A percentile compares a stretch with the other conserved stretches of the same genome.
phyloP scores from a whole-genome alignment of 2,113 vertebrate genomes.

The Geothlypis trichas region DNA sequence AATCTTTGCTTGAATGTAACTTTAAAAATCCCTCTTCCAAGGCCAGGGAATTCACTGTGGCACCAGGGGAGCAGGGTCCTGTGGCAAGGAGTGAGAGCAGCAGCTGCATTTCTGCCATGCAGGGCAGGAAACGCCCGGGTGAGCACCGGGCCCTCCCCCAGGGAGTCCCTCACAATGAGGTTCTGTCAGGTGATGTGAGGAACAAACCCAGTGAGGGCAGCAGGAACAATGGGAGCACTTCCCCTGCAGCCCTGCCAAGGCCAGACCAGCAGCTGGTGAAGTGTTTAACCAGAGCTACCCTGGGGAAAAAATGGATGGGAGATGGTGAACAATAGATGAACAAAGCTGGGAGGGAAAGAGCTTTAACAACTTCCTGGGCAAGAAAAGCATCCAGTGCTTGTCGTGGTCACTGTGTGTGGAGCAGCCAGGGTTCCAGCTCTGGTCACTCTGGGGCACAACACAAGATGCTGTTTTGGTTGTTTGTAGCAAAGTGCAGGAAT shows the following conservation, averaged over 20 bases:
- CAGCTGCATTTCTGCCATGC: neutral
- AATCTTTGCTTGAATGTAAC: neutral
- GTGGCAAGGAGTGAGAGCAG: neutral
- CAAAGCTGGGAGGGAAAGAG: neutral
- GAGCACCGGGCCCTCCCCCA: neutral
- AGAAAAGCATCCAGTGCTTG: neutral
- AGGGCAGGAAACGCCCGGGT: neutral
- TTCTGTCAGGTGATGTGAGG: neutral
- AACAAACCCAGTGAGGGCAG: neutral
- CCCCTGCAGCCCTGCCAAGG: slow-evolving; percentile 25
- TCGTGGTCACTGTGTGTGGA: neutral
- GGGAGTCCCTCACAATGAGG: neutral
- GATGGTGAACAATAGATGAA: neutral
- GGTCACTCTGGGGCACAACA: neutral
- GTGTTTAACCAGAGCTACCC: neutral
- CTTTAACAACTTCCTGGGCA: neutral
- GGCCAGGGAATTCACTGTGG: neutral
- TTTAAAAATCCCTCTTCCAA: neutral
- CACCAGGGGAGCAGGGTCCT: neutral
- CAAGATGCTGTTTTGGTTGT: neutral
- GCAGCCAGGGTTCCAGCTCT: neutral
- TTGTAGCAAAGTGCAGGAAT: neutral
- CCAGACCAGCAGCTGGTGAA: neutral
- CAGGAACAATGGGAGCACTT: slow-evolving; percentile 26
- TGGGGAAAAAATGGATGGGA: neutral